Conservation (phyloP, 53 echinoderm and acorn worm genomes). For the Apostichopus leukothele region DNA sequence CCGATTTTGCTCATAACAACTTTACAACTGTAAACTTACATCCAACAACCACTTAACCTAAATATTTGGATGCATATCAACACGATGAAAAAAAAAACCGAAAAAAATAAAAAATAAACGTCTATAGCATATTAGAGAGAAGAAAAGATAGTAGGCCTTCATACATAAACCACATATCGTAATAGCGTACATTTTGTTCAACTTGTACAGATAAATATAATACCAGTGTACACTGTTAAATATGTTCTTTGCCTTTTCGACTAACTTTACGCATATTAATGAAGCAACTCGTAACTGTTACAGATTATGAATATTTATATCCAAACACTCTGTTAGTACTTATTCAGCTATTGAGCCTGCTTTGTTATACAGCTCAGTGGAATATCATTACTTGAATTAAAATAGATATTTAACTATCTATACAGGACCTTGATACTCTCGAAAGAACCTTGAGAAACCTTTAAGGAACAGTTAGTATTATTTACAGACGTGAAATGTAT, state of each 20-base stretch:
- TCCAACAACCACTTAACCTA: not conserved
- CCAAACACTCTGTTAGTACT: not conserved
- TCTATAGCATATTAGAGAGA: no score
- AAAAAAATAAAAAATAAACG: not conserved
- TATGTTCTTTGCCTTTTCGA: not conserved
- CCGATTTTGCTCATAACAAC: not conserved
- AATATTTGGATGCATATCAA: not conserved
- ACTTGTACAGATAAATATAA: no score
- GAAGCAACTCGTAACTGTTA: not conserved
- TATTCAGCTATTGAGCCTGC: not conserved
- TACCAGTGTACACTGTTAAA: not conserved
- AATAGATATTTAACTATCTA: slow-evolving; percentile 20
- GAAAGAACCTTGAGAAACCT: not conserved
- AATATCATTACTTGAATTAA: slow-evolving; percentile 2
- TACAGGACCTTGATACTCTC: slow-evolving; percentile 18
- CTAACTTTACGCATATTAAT: not conserved
- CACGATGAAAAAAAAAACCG: not conserved
- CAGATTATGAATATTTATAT: slow-evolving; percentile 29
- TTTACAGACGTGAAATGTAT: not conserved
- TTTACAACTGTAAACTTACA: not conserved
- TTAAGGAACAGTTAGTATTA: not conserved
- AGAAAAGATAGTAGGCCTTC: no score
- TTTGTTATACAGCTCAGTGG: not conserved
- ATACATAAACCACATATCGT: no score
- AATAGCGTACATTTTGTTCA: no score